Conservation (phyloP, 2,797 vertebrate genomes). For the Nannoperca obscura region DNA sequence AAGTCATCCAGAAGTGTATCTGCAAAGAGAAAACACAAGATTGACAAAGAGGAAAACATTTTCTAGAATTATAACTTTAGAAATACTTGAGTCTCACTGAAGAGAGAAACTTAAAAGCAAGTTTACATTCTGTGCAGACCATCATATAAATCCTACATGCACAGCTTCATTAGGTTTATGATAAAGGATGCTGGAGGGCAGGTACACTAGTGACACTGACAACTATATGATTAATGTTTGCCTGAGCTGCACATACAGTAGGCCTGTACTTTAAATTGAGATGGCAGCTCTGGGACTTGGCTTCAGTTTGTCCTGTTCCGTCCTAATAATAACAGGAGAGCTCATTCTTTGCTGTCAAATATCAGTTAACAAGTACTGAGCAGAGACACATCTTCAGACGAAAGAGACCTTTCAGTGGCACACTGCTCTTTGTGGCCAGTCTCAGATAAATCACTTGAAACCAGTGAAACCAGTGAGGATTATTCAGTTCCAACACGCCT, state of each 20-base stretch:
- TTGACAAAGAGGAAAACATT: background rate
- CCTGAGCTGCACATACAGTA: constrained; percentile 26
- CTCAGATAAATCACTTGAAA: constrained; percentile 32
- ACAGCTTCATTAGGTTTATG: constrained; percentile 25
- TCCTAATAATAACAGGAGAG: constrained; percentile 41
- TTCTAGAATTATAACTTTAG: background rate
- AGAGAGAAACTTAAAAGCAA: background rate
- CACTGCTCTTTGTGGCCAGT: constrained; percentile 35
- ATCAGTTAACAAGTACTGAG: constrained; percentile 32
- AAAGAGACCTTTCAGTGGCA: constrained; percentile 32
- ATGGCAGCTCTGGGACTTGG: constrained; percentile 4
- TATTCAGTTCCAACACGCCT: constrained; percentile 36
- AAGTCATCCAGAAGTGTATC: constrained; percentile 96
- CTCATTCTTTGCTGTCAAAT: constrained; percentile 32
- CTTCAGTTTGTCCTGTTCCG: constrained; percentile 13
- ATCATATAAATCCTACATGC: background rate
- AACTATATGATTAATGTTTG: constrained; percentile 55
- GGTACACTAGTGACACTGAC: constrained; percentile 31
- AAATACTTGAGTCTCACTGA: background rate
- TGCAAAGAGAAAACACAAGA: constrained; percentile 74
- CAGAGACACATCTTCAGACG: constrained; percentile 29
- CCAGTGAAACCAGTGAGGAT: constrained; percentile 32
- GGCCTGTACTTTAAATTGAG: constrained; percentile 32
- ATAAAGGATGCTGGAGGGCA: constrained; percentile 33
- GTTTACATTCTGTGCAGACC: constrained; percentile 7